phyloP scores from a whole-genome alignment of 2,888 invertebrate species.

The Hemicrepidius hirtus region DNA sequence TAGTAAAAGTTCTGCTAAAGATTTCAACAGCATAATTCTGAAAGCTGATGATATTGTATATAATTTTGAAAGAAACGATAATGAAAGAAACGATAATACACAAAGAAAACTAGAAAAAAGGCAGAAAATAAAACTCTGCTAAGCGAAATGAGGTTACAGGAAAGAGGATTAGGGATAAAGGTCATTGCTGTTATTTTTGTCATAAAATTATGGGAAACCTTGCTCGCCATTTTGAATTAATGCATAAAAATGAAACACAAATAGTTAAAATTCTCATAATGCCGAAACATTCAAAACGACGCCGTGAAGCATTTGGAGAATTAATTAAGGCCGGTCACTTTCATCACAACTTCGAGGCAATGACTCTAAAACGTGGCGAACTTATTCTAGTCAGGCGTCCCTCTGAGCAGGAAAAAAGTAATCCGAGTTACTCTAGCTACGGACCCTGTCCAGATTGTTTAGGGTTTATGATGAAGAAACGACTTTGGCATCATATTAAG shows the following conservation, averaged over 20 bases:
- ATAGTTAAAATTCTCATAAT: background rate
- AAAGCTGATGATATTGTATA: too few relatives aligned
- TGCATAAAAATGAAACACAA: background rate
- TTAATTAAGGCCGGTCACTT: background rate
- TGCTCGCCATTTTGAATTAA: background rate
- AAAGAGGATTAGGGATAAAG: too few relatives aligned
- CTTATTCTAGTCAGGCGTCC: constrained; percentile 8
- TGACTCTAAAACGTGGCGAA: constrained; percentile 11
- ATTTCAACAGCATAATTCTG: too few relatives aligned
- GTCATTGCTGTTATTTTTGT: too few relatives aligned
- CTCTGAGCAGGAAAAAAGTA: background rate
- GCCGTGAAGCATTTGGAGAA: background rate
- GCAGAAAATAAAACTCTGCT: background rate
- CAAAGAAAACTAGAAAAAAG: too few relatives aligned
- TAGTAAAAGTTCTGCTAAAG: too few relatives aligned
- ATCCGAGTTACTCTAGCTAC: background rate
- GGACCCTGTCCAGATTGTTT: constrained; percentile 7
- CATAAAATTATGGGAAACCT: background rate
- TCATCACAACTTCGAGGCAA: background rate
- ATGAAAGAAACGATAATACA: too few relatives aligned
- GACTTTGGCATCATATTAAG: constrained; percentile 13
- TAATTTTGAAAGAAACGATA: too few relatives aligned
- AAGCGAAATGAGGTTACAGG: too few relatives aligned
- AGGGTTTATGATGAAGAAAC: constrained; percentile 16
- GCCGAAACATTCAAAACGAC: constrained; percentile 1